A percentile compares a stretch with the other conserved stretches of the same genome.
Conservation (phyloP, 2,797 vertebrate genomes). For the Kryptopterus vitreolus region DNA sequence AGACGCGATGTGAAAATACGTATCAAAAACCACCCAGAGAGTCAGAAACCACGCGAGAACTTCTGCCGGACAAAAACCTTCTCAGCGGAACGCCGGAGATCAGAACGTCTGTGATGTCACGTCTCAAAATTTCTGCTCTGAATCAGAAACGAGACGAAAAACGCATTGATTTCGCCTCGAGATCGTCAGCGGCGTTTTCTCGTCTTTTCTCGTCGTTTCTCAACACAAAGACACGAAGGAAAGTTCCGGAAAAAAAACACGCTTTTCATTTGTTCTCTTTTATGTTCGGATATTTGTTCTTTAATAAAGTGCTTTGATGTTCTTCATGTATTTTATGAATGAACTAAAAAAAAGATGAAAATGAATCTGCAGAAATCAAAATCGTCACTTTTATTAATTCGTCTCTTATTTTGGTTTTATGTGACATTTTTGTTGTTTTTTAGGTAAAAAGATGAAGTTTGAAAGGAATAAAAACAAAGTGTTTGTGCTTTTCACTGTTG, state of each 20-base stretch:
- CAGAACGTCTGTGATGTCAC: neutral
- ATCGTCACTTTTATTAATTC: too few relatives aligned
- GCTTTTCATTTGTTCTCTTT: neutral
- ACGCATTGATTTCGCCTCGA: too few relatives aligned
- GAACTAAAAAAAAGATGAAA: neutral
- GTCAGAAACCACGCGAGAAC: constrained; percentile 12
- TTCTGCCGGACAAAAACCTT: constrained; percentile 5
- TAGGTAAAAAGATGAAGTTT: too few relatives aligned
- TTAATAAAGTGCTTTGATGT: neutral
- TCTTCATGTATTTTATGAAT: neutral
- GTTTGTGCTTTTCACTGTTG: too few relatives aligned
- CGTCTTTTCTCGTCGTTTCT: too few relatives aligned
- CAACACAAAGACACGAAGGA: neutral
- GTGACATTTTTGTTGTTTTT: too few relatives aligned
- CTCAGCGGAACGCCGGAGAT: constrained; percentile 27
- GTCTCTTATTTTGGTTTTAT: too few relatives aligned
- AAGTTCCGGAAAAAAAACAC: too few relatives aligned
- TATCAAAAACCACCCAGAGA: neutral
- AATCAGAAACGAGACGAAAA: too few relatives aligned
- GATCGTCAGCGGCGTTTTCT: too few relatives aligned
- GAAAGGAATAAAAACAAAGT: too few relatives aligned
- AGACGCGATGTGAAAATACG: neutral
- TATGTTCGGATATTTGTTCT: neutral
- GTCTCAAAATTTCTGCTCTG: neutral
- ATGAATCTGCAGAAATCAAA: neutral